A percentile compares a stretch with the other conserved stretches of the same genome.
Conservation (phyloP, 2,888 invertebrate genomes). For the Eilema caniola region DNA sequence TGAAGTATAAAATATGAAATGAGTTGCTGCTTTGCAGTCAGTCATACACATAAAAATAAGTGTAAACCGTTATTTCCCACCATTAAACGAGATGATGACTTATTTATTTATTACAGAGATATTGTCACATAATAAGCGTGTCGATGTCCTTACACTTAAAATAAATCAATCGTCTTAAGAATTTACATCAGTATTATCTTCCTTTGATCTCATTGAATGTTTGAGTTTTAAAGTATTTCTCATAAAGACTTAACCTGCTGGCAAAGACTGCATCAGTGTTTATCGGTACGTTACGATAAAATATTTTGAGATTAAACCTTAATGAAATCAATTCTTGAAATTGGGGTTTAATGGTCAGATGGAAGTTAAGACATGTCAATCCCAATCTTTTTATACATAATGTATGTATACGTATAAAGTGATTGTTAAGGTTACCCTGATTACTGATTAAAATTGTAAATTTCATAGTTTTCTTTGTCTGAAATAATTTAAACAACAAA, state of each 20-base stretch:
- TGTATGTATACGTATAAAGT: neutral
- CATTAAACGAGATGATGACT: conserved; percentile 40
- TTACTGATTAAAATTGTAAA: neutral
- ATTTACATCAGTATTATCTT: conserved; percentile 62
- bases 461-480: neutral
- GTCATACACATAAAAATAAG: neutral
- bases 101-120: conserved; percentile 30
- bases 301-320: conserved; percentile 58
- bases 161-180: conserved; percentile 70
- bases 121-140: conserved; percentile 56
- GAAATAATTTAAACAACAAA: neutral
- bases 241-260: conserved; percentile 57
- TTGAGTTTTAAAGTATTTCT: conserved; percentile 59
- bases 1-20: conserved; percentile 56
- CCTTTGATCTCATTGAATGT: conserved; percentile 60
- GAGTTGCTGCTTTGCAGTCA: conserved; percentile 25
- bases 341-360: conserved; percentile 36
- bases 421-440: neutral
- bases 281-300: conserved; percentile 63
- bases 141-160: conserved; percentile 60
- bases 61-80: conserved; percentile 35
- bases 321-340: conserved; percentile 52
- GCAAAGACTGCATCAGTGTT: conserved; percentile 61
- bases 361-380: neutral
- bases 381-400: no score